A percentile compares a stretch with the other conserved stretches of the same genome.
These are phyloP conservation scores for Sebastes cheni DNA, from an alignment of 2,797 vertebrate genomes.

Conservation along the genomic window DNA sequence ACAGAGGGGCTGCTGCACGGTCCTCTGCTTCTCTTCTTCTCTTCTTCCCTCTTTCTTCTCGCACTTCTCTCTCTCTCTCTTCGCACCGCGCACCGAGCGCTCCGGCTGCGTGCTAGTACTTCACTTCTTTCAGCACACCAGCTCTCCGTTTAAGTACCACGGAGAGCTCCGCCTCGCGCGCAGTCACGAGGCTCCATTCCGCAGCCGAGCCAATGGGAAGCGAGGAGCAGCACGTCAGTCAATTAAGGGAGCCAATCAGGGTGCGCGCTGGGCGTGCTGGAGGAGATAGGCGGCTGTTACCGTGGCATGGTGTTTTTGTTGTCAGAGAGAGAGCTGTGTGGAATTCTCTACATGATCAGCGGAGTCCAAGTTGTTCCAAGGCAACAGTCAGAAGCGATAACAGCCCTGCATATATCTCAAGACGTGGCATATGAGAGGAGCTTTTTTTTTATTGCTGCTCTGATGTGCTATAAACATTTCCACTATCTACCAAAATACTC, in stretches of 20 bases:
- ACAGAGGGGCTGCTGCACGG: slow-evolving; percentile 50
- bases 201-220: slow-evolving; percentile 46
- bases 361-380: slow-evolving; percentile 39
- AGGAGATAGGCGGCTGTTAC: slow-evolving; percentile 70
- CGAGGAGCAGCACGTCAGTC: slow-evolving; percentile 23
- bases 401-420: slow-evolving; percentile 37
- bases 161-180: slow-evolving; percentile 77
- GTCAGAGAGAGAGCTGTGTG: slow-evolving; percentile 56
- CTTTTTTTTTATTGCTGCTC: slow-evolving; percentile 24
- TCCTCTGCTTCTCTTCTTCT: slow-evolving; percentile 43
- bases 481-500: slow-evolving; percentile 22
- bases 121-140: slow-evolving; percentile 49
- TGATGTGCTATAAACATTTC: slow-evolving; percentile 40
- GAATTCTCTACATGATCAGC: slow-evolving; percentile 63
- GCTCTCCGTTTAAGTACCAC: slow-evolving; percentile 79
- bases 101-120: slow-evolving; percentile 51
- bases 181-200: slow-evolving; percentile 12
- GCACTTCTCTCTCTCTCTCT: slow-evolving; percentile 34
- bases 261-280: slow-evolving; percentile 27
- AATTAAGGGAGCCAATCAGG: slow-evolving; percentile 54
- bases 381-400: slow-evolving; percentile 38
- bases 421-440: slow-evolving; percentile 17
- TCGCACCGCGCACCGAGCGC: slow-evolving; percentile 44
- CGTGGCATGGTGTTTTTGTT: slow-evolving; percentile 75
- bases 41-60: slow-evolving; percentile 30